These are phyloP conservation scores for Blastomussa wellsi DNA, from an alignment of 92 coral and sea anemone genomes.

Conservation along the genomic window DNA sequence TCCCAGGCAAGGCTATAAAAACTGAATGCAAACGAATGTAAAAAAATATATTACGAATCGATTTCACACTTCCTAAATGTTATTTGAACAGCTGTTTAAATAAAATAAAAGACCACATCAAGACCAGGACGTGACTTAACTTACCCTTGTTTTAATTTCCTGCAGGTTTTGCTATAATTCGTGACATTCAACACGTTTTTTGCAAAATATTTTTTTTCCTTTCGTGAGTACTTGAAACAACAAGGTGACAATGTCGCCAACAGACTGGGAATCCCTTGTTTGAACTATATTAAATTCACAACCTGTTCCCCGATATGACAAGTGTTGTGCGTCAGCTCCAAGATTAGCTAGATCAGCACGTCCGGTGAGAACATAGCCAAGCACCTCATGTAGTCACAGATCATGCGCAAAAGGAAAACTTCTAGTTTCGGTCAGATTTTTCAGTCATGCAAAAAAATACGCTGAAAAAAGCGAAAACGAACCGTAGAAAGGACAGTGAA, in stretches of 20 bases:
- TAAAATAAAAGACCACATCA: background rate
- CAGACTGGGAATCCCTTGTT: background rate
- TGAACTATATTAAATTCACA: background rate
- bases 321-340: background rate
- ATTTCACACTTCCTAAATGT: background rate
- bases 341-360: background rate
- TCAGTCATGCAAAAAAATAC: background rate
- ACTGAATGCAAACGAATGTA: background rate
- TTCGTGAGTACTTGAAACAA: background rate
- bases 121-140: background rate
- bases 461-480: background rate
- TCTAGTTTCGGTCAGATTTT: background rate
- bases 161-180: background rate
- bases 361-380: background rate
- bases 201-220: background rate
- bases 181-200: constrained; percentile 15
- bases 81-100: background rate
- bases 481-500: background rate
- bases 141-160: background rate
- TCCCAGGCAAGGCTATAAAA: background rate
- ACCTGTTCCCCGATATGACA: background rate
- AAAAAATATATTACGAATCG: background rate
- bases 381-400: too few species aligned
- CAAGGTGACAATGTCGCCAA: background rate
- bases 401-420: background rate